Conservation (phyloP, 2,797 vertebrate species). For the Luscinia megarhynchos region DNA sequence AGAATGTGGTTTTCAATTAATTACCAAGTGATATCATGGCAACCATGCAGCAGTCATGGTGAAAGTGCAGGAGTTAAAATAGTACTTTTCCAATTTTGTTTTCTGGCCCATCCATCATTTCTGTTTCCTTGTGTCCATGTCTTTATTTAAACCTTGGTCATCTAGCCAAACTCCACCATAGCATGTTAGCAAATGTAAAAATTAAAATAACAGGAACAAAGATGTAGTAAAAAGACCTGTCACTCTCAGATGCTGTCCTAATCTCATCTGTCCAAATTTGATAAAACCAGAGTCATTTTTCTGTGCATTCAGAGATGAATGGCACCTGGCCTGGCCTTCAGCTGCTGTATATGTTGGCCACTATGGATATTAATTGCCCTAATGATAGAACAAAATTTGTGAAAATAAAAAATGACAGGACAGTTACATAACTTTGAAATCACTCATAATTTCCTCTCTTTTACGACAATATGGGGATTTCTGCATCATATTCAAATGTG, state of each 20-base stretch:
- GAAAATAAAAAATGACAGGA: background rate
- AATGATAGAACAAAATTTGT: background rate
- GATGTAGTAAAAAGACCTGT: background rate
- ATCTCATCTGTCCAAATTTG: background rate
- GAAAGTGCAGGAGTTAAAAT: background rate
- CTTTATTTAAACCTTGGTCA: background rate
- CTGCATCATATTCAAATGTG: background rate
- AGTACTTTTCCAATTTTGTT: background rate
- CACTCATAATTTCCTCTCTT: background rate
- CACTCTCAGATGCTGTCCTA: background rate
- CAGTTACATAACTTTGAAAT: background rate
- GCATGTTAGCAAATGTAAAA: background rate
- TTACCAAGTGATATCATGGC: background rate
- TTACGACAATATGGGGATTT: background rate
- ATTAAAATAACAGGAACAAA: background rate
- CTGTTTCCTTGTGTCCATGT: background rate
- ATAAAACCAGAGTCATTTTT: background rate
- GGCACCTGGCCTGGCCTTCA: background rate
- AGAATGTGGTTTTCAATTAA: background rate
- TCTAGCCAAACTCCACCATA: background rate
- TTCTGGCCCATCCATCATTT: background rate
- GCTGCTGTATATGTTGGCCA: background rate
- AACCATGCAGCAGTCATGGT: accelerated
- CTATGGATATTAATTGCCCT: background rate
- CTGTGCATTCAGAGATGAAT: background rate